Conservation (phyloP, 2,888 invertebrate genomes). For the Eumerus sabulonum region DNA sequence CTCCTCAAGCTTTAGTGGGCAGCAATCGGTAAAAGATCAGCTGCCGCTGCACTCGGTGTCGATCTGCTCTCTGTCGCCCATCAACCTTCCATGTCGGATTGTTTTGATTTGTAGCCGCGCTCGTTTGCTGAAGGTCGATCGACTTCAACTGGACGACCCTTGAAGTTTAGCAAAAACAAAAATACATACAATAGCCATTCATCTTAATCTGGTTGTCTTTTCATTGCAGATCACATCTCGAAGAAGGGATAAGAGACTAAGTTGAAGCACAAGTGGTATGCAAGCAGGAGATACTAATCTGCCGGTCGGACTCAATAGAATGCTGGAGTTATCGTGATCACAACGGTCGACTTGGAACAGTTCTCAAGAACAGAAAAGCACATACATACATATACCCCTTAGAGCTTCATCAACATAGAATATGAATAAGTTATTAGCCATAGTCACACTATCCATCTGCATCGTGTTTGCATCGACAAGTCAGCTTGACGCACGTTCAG, state of each 20-base stretch:
- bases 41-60: conserved; percentile 45
- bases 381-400: conserved; percentile 15
- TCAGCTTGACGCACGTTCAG: conserved; percentile 65
- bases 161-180: conserved; percentile 43
- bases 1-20: conserved; percentile 25
- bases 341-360: conserved; percentile 20
- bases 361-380: conserved; percentile 20
- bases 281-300: conserved; percentile 13
- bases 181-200: conserved; percentile 57
- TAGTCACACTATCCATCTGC: conserved; percentile 66
- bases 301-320: conserved; percentile 37
- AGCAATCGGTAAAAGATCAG: conserved; percentile 36
- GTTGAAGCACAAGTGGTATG: conserved; percentile 55
- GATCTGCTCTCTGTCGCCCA: conserved; percentile 33
- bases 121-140: conserved; percentile 51
- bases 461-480: conserved; percentile 64
- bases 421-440: conserved; percentile 66
- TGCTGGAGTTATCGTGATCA: conserved; percentile 45
- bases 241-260: conserved; percentile 38
- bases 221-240: conserved; percentile 25
- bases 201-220: conserved; percentile 28
- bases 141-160: conserved; percentile 31
- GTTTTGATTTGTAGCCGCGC: conserved; percentile 60
- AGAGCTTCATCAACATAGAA: conserved; percentile 38
- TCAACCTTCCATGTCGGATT: conserved; percentile 43